Conservation (phyloP, 2,888 invertebrate species). For the Nomada fucata region DNA sequence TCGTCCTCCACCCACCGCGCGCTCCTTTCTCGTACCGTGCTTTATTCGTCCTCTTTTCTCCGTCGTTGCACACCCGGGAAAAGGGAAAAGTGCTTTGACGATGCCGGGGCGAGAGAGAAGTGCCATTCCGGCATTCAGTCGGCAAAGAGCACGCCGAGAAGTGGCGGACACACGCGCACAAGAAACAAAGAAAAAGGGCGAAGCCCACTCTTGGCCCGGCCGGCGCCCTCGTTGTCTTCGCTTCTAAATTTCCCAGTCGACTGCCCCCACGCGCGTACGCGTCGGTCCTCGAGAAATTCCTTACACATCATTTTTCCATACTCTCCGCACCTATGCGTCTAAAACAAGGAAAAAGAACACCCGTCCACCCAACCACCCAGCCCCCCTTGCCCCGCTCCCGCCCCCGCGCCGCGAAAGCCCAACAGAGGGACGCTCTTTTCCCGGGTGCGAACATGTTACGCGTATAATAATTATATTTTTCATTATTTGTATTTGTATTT, state of each 20-base stretch:
- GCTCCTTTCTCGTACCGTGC: slow-evolving; percentile 10
- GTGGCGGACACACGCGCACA: slow-evolving; percentile 56
- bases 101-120: slow-evolving; percentile 68
- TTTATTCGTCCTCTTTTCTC: slow-evolving; percentile 32
- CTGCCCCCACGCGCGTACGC: slow-evolving; percentile 25
- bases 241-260: slow-evolving; percentile 23
- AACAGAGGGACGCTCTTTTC: slow-evolving; percentile 51
- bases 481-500: slow-evolving; percentile 48
- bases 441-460: slow-evolving; percentile 67
- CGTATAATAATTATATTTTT: slow-evolving; percentile 60
- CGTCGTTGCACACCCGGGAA: slow-evolving; percentile 74
- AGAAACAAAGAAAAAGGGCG: slow-evolving; percentile 63
- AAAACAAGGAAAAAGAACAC: slow-evolving; percentile 38
- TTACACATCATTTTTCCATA: slow-evolving; percentile 5
- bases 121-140: slow-evolving; percentile 67
- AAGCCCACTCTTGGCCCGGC: slow-evolving; percentile 51
- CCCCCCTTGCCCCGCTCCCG: no score
- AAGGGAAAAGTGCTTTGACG: slow-evolving; percentile 64
- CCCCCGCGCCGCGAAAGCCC: slow-evolving; percentile 25
- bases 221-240: slow-evolving; percentile 29
- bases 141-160: slow-evolving; percentile 66
- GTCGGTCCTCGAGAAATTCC: slow-evolving; percentile 20
- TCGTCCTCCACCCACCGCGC: background rate
- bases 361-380: no score
- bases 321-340: slow-evolving; percentile 41